Percentiles rank a stretch among this genome's conserved stretches.
Evolutionary conservation across 2,888 invertebrate genomes (phyloP).

Genomic region (Agonopterix alstromeriana): DNA sequence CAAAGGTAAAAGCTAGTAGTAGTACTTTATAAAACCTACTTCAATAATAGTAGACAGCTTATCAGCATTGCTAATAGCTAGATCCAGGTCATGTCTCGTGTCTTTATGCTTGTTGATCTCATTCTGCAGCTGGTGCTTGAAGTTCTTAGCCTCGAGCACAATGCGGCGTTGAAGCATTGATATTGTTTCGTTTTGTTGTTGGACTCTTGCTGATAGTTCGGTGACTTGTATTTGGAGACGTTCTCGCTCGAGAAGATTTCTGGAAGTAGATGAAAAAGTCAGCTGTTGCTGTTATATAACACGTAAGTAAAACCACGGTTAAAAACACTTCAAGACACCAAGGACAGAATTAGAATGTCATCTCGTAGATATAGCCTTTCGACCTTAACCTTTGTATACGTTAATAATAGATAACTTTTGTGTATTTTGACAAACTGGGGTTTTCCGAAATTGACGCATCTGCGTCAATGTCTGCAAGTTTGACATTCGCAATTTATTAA

Average conservation of each 20-base stretch:
- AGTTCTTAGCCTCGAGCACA: slow-evolving; percentile 84
- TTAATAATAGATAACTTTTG: no score
- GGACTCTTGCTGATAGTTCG: slow-evolving; percentile 71
- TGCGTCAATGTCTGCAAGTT: no score
- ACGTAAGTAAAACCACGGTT: no score
- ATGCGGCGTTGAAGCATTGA: slow-evolving; percentile 81
- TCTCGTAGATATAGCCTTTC: no score
- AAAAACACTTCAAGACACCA: no score
- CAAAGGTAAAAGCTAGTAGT: no score
- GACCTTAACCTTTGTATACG: no score
- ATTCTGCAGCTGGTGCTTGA: slow-evolving; percentile 80
- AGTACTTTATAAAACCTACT: slow-evolving; percentile 34
- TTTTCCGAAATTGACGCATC: no score
- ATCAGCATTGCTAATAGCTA: slow-evolving; percentile 78
- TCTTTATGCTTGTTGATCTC: slow-evolving; percentile 85
- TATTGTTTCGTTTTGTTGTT: slow-evolving; percentile 79
- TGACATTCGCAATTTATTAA: no score
- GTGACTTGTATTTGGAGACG: slow-evolving; percentile 80
- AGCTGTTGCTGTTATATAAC: no score
- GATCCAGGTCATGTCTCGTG: slow-evolving; percentile 80
- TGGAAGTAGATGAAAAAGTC: slow-evolving; percentile 19
- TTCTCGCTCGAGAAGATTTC: slow-evolving; percentile 84
- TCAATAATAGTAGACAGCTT: slow-evolving; percentile 78
- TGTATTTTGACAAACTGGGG: no score
- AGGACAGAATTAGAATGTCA: no score